Conservation (phyloP, 2,888 invertebrate species). For the Dryadula phaetusa region DNA sequence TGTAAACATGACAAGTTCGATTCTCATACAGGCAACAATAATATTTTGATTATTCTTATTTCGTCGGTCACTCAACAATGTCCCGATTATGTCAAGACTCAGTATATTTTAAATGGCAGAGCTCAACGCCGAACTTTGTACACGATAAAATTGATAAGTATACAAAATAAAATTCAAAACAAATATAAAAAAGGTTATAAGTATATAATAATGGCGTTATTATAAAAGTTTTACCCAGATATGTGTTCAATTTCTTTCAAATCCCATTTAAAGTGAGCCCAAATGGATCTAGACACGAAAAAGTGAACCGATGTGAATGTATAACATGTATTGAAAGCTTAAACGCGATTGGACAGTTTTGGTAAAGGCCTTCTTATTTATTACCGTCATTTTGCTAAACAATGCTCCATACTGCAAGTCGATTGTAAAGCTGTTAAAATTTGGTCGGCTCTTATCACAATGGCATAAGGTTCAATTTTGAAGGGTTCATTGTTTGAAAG, state of each 20-base stretch:
- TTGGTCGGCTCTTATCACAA: conserved; percentile 46
- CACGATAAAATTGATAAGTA: too few species aligned
- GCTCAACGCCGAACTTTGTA: too few species aligned
- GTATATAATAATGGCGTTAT: not conserved
- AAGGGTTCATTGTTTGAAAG: conserved; percentile 32
- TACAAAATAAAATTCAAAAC: not conserved
- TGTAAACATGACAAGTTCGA: too few species aligned
- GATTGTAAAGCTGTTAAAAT: conserved; percentile 43
- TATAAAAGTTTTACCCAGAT: not conserved
- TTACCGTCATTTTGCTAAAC: conserved; percentile 76
- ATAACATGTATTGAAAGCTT: conserved; percentile 54
- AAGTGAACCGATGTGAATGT: conserved; percentile 44
- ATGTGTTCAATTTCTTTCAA: conserved; percentile 23
- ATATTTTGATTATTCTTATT: too few species aligned
- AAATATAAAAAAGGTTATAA: not conserved
- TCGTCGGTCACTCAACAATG: too few species aligned
- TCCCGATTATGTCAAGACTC: too few species aligned
- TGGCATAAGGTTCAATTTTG: conserved; percentile 52
- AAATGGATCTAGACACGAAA: conserved; percentile 37
- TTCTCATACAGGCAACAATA: too few species aligned
- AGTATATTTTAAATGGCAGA: too few species aligned
- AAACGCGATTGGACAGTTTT: conserved; percentile 66
- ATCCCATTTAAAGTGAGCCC: conserved; percentile 22
- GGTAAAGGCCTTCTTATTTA: conserved; percentile 72
- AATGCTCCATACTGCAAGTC: conserved; percentile 61